phyloP scores from a whole-genome alignment of 2,888 invertebrate genomes.

The Spisula subtruncata region DNA sequence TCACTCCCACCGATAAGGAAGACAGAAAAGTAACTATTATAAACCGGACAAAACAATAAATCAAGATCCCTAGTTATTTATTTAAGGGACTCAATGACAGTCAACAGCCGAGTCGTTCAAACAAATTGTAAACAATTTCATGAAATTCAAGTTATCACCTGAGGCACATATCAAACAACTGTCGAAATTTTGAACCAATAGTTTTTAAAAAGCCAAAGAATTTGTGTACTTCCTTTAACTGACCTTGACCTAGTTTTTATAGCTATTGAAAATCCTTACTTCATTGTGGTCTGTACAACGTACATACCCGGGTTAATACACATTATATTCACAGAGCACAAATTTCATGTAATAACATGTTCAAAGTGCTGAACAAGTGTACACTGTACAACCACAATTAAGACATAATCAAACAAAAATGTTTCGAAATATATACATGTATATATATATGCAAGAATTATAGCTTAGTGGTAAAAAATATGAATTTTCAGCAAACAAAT shows the following conservation, averaged over 20 bases:
- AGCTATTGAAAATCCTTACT: too few species aligned
- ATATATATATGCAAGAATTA: too few species aligned
- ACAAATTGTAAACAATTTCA: conserved; percentile 7
- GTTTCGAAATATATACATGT: too few species aligned
- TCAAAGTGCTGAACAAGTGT: too few species aligned
- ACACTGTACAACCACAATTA: too few species aligned
- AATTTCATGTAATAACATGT: too few species aligned
- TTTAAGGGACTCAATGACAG: background rate
- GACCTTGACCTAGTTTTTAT: background rate
- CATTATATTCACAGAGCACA: too few species aligned
- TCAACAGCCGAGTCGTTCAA: background rate
- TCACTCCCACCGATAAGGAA: background rate
- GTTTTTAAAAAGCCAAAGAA: background rate
- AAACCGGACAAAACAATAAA: background rate
- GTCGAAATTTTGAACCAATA: background rate
- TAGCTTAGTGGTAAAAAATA: too few species aligned
- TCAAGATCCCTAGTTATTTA: background rate
- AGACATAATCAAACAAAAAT: too few species aligned
- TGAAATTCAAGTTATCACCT: background rate
- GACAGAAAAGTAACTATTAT: background rate
- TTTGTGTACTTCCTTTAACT: background rate
- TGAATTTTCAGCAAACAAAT: too few species aligned
- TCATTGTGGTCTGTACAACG: too few species aligned
- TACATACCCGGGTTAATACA: too few species aligned
- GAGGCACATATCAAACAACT: background rate